Percentiles rank a stretch among this genome's conserved stretches.
Evolutionary conservation across 2,888 invertebrate genomes (phyloP).

Genomic region (Latrodectus elegans): DNA sequence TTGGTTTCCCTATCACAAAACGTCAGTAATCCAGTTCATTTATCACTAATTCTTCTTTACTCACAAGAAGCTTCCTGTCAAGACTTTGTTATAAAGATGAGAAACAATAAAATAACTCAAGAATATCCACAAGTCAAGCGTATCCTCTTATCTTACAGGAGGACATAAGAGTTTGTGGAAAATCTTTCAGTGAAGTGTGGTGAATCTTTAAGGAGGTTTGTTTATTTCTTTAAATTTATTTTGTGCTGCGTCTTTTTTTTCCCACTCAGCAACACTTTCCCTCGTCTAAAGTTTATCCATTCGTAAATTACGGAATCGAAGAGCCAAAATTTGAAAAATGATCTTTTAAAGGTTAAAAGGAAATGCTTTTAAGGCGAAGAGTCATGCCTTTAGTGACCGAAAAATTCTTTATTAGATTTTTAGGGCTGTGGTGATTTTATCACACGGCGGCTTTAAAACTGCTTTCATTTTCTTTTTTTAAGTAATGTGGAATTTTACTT

Average conservation of each 20-base stretch:
- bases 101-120: constrained; percentile 1
- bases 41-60: not conserved
- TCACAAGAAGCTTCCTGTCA: not conserved
- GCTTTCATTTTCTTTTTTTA: not conserved
- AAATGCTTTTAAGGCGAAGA: constrained; percentile 27
- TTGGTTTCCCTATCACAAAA: not conserved
- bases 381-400: constrained; percentile 29
- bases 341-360: constrained; percentile 31
- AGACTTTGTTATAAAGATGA: not conserved
- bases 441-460: not conserved
- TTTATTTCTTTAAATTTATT: constrained; percentile 2
- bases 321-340: constrained; percentile 19
- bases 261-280: not conserved
- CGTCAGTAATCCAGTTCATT: not conserved
- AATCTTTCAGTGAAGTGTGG: not conserved
- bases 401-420: constrained; percentile 46
- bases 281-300: constrained; percentile 4
- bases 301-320: constrained; percentile 24
- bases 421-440: constrained; percentile 28
- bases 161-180: not conserved
- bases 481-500: not conserved
- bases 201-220: not conserved
- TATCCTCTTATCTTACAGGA: not conserved
- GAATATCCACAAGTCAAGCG: not conserved
- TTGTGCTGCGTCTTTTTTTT: not conserved